Conservation (phyloP, 1,140 invertebrate genomes). For the Apolygus lucorum region DNA sequence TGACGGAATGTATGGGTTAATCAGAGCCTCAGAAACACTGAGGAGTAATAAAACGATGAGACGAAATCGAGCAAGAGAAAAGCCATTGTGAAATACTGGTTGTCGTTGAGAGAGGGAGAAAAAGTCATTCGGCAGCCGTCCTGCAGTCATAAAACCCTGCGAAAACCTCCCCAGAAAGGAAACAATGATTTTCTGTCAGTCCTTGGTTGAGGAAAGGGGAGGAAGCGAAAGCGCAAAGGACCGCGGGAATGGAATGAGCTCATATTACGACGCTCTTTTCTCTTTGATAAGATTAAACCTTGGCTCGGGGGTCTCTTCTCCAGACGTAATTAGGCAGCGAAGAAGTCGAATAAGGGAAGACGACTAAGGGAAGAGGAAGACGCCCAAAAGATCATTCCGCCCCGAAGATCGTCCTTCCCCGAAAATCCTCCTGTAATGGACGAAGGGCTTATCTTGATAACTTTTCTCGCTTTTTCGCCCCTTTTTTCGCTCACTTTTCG, state of each 20-base stretch:
- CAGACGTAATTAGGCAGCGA: neutral
- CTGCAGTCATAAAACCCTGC: neutral
- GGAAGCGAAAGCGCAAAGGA: neutral
- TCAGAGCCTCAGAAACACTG: too few species aligned
- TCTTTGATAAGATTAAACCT: neutral
- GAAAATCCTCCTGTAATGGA: neutral
- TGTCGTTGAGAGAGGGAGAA: too few species aligned
- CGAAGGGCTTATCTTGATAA: neutral
- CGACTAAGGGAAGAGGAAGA: neutral
- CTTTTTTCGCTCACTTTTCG: neutral
- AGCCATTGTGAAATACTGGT: too few species aligned
- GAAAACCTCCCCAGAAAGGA: neutral
- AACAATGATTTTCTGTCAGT: neutral
- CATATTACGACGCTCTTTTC: neutral
- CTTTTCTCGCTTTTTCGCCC: neutral
- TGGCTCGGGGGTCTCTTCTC: neutral
- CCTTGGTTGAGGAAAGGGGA: neutral
- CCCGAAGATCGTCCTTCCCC: neutral
- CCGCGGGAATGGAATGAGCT: neutral
- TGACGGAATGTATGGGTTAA: too few species aligned
- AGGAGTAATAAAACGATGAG: too few species aligned
- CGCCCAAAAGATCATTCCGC: neutral
- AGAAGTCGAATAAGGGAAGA: neutral
- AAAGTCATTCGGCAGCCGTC: too few species aligned
- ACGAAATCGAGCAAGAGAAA: too few species aligned